Evolutionary conservation across 2,113 vertebrate species (phyloP), one percentile per base, ranked within the genome.

Genomic region (Vombatus ursinus): DNA sequence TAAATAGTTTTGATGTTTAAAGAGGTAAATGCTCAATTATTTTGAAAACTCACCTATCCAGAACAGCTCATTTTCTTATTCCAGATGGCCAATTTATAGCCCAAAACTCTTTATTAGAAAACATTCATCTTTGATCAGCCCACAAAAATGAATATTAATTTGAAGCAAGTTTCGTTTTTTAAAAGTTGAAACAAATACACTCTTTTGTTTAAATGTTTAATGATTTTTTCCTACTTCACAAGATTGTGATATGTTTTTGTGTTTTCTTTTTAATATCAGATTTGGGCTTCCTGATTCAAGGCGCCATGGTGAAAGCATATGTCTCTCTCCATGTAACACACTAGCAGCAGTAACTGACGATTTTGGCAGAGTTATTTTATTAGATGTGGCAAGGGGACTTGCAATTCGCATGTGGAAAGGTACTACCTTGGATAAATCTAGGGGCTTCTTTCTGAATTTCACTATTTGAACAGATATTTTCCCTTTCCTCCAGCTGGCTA

Each of bases 391-490:
- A 51, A 98, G 99, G 95, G 99, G 99, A 92, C 98, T 99, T 0
- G 99, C 99, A 91, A 98, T 99, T 95, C 99, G 99, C 94, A 99
- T 99, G 99, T 99, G 99, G 99, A 99, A 99, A 99, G 99, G 99
- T 99, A 97, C 31, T 90, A 95, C 19, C 77, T 93, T 90, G 68
- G 10, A 91, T 48, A 95, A 91, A n/a, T 57, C 4, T 47, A 31
- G 0, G 28, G 0, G 1, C 31, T 47, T 37, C 9, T 91, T 77
- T 94, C 12, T 25, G 48, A 49, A 49, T 0, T 0, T 49, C 7
- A 0, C 9, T 44, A 9, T 44, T 2, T 14, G n/a, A 10, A 50
- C 31, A 77, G 24, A 0, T 37, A 12, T 48, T n/a, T n/a, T n/a
- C n/a, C n/a, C n/a, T n/a, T n/a, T n/a, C n/a, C n/a, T n/a, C n/a